phyloP scores from a whole-genome alignment of 1,140 invertebrate genomes.

The Leguminivora glycinivorella region DNA sequence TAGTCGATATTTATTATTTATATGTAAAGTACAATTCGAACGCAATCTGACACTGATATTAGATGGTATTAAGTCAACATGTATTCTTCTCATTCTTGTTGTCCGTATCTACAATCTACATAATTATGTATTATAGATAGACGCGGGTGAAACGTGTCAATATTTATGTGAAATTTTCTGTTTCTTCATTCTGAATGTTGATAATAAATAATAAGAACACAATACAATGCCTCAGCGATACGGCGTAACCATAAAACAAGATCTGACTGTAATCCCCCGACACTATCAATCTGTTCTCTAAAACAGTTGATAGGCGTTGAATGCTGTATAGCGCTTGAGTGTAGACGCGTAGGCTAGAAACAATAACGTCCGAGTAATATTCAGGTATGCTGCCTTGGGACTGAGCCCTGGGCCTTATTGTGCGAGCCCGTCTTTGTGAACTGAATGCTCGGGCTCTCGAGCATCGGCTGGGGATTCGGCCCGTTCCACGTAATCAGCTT shows the following conservation, averaged over 20 bases:
- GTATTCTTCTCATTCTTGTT: too few relatives aligned
- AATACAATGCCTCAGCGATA: background rate
- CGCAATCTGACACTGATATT: too few relatives aligned
- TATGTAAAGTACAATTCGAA: too few relatives aligned
- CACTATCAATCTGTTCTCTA: background rate
- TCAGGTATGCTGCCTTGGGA: constrained; percentile 18
- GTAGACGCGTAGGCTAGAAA: background rate
- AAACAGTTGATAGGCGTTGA: background rate
- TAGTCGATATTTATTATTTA: too few relatives aligned
- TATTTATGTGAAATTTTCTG: too few relatives aligned
- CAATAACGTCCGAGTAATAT: constrained; percentile 15
- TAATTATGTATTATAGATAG: too few relatives aligned
- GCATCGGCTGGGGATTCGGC: constrained; percentile 47
- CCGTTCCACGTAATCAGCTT: constrained; percentile 54
- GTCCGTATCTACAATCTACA: too few relatives aligned
- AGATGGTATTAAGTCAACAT: too few relatives aligned
- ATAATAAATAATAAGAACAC: too few relatives aligned
- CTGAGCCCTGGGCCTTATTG: constrained; percentile 30
- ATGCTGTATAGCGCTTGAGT: background rate
- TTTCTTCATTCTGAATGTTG: too few relatives aligned
- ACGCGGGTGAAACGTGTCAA: too few relatives aligned
- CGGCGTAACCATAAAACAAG: background rate
- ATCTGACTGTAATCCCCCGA: background rate
- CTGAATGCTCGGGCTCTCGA: constrained; percentile 44
- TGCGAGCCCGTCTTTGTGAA: constrained; percentile 46